These are phyloP conservation scores for Nibea coibor DNA, from an alignment of 2,113 vertebrate genomes.

Conservation along the genomic window DNA sequence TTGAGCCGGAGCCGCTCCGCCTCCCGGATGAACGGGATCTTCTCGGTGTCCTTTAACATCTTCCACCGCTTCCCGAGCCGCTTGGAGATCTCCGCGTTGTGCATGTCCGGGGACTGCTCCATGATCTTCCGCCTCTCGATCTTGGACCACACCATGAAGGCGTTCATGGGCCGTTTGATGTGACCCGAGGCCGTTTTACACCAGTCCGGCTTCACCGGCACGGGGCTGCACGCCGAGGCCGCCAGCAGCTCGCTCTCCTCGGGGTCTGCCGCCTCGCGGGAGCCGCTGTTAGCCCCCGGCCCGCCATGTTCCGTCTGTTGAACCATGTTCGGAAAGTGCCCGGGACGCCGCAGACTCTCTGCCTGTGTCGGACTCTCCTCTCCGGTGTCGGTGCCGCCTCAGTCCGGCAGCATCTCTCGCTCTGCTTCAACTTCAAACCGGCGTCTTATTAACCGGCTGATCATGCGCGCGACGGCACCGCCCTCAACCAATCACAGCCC, in stretches of 20 bases:
- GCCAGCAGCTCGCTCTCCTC: conserved; percentile 88
- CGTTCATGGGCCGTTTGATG: conserved; percentile 98
- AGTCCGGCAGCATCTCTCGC: conserved; percentile 28
- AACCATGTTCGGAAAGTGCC: conserved; percentile 82
- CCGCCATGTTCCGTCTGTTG: conserved; percentile 87
- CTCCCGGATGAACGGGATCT: conserved; percentile 96
- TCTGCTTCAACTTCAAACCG: conserved; percentile 83
- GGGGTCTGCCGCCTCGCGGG: conserved; percentile 88
- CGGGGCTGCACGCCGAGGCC: conserved; percentile 84
- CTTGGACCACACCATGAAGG: conserved; percentile 99
- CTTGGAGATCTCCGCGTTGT: conserved; percentile 99
- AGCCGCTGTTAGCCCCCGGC: conserved; percentile 83
- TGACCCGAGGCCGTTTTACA: conserved; percentile 93
- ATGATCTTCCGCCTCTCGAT: conserved; percentile 96
- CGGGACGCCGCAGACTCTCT: no score
- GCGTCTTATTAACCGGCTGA: conserved; percentile 85
- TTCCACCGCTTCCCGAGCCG: conserved; percentile 96
- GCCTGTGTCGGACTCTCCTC: not conserved
- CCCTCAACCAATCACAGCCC: conserved; percentile 83
- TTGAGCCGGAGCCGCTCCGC: conserved; percentile 95
- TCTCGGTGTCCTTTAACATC: conserved; percentile 92
- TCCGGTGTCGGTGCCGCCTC: not conserved
- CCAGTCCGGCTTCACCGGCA: conserved; percentile 91
- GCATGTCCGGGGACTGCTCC: conserved; percentile 95
- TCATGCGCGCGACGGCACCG: conserved; percentile 81